phyloP scores from a whole-genome alignment of 1,140 invertebrate species.

The Matsumurasca onukii region DNA sequence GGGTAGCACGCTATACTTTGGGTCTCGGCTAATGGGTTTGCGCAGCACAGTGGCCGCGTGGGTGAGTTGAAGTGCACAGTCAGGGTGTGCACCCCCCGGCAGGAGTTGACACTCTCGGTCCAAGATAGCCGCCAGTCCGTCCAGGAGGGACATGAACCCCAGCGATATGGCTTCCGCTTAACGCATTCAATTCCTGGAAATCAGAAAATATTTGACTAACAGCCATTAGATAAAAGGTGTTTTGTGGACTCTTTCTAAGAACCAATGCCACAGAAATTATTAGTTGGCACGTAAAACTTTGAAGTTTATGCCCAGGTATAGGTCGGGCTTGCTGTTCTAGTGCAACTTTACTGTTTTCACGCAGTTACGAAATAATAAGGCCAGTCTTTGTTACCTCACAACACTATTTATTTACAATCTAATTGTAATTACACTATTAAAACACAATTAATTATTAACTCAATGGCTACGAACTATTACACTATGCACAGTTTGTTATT shows the following conservation, averaged over 20 bases:
- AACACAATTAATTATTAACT: too few relatives aligned
- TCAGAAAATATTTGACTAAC: background rate
- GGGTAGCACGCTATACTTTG: slow-evolving; percentile 63
- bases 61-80: slow-evolving; percentile 86
- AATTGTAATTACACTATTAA: too few relatives aligned
- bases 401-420: too few relatives aligned
- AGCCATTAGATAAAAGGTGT: background rate
- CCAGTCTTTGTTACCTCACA: too few relatives aligned
- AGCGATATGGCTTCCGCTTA: slow-evolving; percentile 86
- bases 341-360: too few relatives aligned
- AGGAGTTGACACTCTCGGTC: slow-evolving; percentile 87
- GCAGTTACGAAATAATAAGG: too few relatives aligned
- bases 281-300: too few relatives aligned
- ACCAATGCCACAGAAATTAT: too few relatives aligned
- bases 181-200: slow-evolving; percentile 85
- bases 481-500: too few relatives aligned
- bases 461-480: too few relatives aligned
- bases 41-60: slow-evolving; percentile 78
- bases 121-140: slow-evolving; percentile 75
- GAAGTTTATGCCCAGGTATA: too few relatives aligned
- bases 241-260: background rate
- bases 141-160: slow-evolving; percentile 80
- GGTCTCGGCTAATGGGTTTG: slow-evolving; percentile 60
- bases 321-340: too few relatives aligned
- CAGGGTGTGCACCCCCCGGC: slow-evolving; percentile 75